phyloP scores from a whole-genome alignment of 1,140 invertebrate genomes.

The Holotrichia oblita region DNA sequence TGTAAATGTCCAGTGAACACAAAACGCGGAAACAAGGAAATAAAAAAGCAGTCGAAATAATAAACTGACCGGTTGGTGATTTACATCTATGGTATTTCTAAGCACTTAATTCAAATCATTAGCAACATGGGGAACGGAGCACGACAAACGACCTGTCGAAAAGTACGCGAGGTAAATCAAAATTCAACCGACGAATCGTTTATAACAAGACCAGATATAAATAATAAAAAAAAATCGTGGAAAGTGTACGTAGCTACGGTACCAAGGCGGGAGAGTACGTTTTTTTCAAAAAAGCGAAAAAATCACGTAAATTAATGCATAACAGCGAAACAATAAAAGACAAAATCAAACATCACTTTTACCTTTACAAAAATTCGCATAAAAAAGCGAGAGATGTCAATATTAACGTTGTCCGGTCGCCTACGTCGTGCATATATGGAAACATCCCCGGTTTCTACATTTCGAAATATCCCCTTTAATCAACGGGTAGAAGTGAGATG shows the following conservation, averaged over 20 bases:
- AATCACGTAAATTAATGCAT: conserved; percentile 45
- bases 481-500: conserved; percentile 43
- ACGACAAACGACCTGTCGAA: conserved; percentile 21
- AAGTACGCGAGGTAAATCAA: conserved; percentile 25
- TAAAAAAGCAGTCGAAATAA: conserved; percentile 25
- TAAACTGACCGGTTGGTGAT: neutral
- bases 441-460: conserved; percentile 40
- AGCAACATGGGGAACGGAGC: conserved; percentile 2
- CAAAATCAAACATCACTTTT: conserved; percentile 55
- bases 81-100: conserved; percentile 32
- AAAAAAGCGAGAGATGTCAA: conserved; percentile 53
- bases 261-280: conserved; percentile 4
- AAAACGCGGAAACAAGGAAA: neutral
- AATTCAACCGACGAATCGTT: conserved; percentile 38
- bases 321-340: conserved; percentile 51
- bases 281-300: conserved; percentile 14
- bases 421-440: conserved; percentile 28
- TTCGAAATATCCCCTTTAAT: conserved; percentile 50
- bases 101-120: conserved; percentile 22
- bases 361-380: conserved; percentile 50
- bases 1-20: neutral
- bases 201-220: conserved; percentile 26
- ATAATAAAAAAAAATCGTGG: conserved; percentile 1
- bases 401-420: conserved; percentile 48
- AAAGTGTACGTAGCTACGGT: neutral